Percentiles rank a stretch among this genome's conserved stretches.
Evolutionary conservation across 2,113 vertebrate species (phyloP).

Genomic region (Neogale vison): DNA sequence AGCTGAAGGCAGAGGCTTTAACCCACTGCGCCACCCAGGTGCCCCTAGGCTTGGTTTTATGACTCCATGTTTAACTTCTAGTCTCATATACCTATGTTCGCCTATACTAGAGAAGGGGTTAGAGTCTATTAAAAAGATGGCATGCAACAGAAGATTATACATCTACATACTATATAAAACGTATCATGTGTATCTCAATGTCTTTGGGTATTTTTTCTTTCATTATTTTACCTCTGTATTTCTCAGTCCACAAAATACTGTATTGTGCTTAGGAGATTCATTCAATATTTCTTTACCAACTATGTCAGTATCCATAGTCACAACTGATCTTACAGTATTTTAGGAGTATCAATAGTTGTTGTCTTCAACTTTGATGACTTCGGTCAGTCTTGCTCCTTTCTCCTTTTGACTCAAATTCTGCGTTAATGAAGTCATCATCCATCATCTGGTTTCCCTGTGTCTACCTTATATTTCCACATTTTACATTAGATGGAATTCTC

Average conservation of each 20-base stretch:
- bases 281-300: conserved; percentile 71
- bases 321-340: conserved; percentile 77
- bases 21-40: too few species aligned
- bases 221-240: background rate
- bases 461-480: background rate
- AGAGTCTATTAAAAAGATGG: background rate
- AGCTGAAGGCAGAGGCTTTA: too few species aligned
- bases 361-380: conserved; percentile 66
- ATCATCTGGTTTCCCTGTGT: background rate
- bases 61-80: background rate
- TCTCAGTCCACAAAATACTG: background rate
- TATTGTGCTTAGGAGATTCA: background rate
- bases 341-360: conserved; percentile 65
- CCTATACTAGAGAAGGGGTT: background rate
- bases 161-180: background rate
- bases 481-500: background rate
- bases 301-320: conserved; percentile 30
- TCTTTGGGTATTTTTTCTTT: background rate
- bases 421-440: conserved; percentile 46
- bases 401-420: conserved; percentile 50
- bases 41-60: background rate
- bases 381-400: conserved; percentile 67
- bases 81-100: background rate
- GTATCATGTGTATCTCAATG: background rate
- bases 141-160: background rate